Evolutionary conservation across 1,140 invertebrate genomes (phyloP).

Genomic region (Catajapyx aquilonaris): DNA sequence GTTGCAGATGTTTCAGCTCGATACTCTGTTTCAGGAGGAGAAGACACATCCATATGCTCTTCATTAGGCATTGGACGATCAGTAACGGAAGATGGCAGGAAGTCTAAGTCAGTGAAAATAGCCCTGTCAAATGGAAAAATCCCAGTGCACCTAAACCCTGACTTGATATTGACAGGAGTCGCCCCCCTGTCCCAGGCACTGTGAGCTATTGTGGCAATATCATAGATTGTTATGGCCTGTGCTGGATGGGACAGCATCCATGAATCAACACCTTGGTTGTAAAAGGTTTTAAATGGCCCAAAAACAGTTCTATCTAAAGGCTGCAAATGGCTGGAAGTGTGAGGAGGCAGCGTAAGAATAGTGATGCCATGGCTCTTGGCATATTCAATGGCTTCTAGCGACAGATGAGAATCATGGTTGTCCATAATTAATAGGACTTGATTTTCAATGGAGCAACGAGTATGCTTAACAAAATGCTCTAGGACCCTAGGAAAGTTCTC

Average conservation of each 20-base stretch:
- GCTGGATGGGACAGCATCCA: constrained; percentile 11
- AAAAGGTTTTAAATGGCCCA: constrained; percentile 12
- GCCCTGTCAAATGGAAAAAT: constrained; percentile 7
- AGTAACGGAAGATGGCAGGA: too few relatives aligned
- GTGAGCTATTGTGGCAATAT: constrained; percentile 10
- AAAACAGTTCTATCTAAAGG: constrained; percentile 12
- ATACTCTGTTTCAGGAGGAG: too few relatives aligned
- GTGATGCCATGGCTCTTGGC: constrained; percentile 1
- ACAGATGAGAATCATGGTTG: constrained; percentile 10
- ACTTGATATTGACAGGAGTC: constrained; percentile 10
- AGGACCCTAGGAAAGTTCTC: constrained; percentile 8
- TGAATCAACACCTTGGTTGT: constrained; percentile 4
- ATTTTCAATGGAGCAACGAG: too few relatives aligned
- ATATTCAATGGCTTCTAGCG: too few relatives aligned
- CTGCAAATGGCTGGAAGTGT: neutral
- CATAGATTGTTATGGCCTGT: constrained; percentile 13
- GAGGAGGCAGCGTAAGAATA: constrained; percentile 6
- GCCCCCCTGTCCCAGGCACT: constrained; percentile 8
- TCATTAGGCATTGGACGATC: too few relatives aligned
- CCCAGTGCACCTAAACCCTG: constrained; percentile 11
- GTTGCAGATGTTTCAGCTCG: too few relatives aligned
- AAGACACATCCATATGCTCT: too few relatives aligned
- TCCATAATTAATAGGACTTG: too few relatives aligned
- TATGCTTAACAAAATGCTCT: constrained; percentile 11
- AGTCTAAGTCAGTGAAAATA: constrained; percentile 3